These are phyloP conservation scores for Lagenorhynchus albirostris DNA, from an alignment of 2,113 vertebrate genomes.

Conservation along the genomic window DNA sequence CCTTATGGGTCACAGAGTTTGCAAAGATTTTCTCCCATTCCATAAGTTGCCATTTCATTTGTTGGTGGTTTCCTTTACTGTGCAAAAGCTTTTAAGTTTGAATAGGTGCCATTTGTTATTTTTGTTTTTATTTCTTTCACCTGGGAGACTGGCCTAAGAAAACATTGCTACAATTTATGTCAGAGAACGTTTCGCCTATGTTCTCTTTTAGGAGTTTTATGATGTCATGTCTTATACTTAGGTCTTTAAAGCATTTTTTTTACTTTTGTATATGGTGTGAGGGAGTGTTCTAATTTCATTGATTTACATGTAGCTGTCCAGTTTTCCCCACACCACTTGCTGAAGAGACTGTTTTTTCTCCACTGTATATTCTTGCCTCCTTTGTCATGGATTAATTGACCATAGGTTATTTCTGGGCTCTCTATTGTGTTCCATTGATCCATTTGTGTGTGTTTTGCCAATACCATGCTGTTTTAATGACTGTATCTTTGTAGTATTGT, in stretches of 20 bases:
- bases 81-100: background rate
- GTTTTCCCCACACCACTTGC: background rate
- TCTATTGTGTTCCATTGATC: background rate
- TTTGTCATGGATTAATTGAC: background rate
- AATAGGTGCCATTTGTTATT: background rate
- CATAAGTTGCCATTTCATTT: background rate
- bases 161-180: background rate
- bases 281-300: background rate
- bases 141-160: background rate
- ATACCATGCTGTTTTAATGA: background rate
- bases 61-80: background rate
- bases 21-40: background rate
- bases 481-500: background rate
- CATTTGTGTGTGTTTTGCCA: background rate
- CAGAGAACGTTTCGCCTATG: background rate
- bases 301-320: background rate
- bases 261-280: background rate
- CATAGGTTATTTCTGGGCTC: background rate
- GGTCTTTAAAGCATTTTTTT: background rate
- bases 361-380: background rate
- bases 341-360: background rate
- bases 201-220: background rate
- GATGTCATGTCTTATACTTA: background rate
- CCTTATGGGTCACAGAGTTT: background rate
- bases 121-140: background rate